These are phyloP conservation scores for Nannobrachium achirus DNA, from an alignment of 2,113 vertebrate genomes.

Conservation along the genomic window DNA sequence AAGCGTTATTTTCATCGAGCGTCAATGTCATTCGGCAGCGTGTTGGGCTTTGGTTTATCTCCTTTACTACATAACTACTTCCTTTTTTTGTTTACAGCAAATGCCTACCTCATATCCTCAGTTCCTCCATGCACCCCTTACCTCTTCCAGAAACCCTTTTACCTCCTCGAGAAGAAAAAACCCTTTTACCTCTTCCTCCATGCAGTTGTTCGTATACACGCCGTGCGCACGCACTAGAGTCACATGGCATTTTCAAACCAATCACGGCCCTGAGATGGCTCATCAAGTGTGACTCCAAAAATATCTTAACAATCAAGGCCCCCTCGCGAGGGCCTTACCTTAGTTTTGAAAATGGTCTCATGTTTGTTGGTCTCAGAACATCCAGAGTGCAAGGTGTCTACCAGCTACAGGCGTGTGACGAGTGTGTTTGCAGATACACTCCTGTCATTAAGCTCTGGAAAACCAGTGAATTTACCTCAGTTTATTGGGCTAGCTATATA, in stretches of 20 bases:
- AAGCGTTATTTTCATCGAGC: too few relatives aligned
- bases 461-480: slow-evolving; percentile 57
- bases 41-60: slow-evolving; percentile 23
- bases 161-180: slow-evolving; percentile 41
- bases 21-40: too few relatives aligned
- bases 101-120: slow-evolving; percentile 94
- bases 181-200: slow-evolving; percentile 51
- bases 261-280: slow-evolving; percentile 39
- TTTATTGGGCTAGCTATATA: slow-evolving; percentile 31
- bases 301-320: slow-evolving; percentile 51
- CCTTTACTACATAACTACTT: slow-evolving; percentile 56
- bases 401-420: slow-evolving; percentile 1
- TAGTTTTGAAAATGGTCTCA: slow-evolving; percentile 8
- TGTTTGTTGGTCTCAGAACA: slow-evolving; percentile 42
- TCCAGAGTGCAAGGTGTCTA: slow-evolving; percentile 42
- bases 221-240: slow-evolving; percentile 49
- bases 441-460: slow-evolving; percentile 34
- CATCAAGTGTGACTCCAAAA: slow-evolving; percentile 41
- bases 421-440: slow-evolving; percentile 24
- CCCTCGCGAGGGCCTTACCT: slow-evolving; percentile 18
- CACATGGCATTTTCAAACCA: slow-evolving; percentile 36
- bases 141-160: slow-evolving; percentile 57
- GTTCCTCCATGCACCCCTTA: slow-evolving; percentile 70
- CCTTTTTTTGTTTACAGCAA: slow-evolving; percentile 95
- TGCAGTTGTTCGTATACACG: slow-evolving; percentile 48